These are phyloP conservation scores for Apocrypta bakeri DNA, from an alignment of 1,140 invertebrate genomes.

Conservation along the genomic window DNA sequence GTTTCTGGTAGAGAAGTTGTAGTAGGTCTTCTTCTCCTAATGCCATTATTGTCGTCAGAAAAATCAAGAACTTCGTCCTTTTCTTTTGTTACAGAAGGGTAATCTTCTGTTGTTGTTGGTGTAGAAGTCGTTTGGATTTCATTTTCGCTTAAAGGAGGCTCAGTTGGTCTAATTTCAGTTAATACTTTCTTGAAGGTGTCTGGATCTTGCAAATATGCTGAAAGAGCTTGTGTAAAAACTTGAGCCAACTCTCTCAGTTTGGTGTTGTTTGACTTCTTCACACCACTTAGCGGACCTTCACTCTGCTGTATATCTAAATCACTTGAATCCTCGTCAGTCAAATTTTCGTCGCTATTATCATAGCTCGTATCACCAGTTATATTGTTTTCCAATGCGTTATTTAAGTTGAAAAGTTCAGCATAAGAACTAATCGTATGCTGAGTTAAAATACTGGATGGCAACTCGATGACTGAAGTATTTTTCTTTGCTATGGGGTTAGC, in stretches of 20 bases:
- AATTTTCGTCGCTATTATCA: conserved; percentile 68
- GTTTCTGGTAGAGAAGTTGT: conserved; percentile 50
- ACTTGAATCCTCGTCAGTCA: conserved; percentile 74
- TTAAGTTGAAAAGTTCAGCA: conserved; percentile 70
- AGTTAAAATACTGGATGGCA: conserved; percentile 66
- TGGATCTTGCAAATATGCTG: conserved; percentile 87
- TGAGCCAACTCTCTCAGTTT: conserved; percentile 85
- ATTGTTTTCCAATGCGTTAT: conserved; percentile 67
- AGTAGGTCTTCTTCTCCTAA: conserved; percentile 70
- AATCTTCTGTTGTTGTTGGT: conserved; percentile 67
- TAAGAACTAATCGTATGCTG: conserved; percentile 69
- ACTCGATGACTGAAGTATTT: conserved; percentile 57
- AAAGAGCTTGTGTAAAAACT: conserved; percentile 87
- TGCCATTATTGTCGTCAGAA: conserved; percentile 77
- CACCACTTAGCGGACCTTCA: conserved; percentile 76
- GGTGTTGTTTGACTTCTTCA: conserved; percentile 72
- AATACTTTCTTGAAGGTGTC: conserved; percentile 84
- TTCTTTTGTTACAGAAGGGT: conserved; percentile 76
- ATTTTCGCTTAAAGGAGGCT: conserved; percentile 75
- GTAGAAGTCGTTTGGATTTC: conserved; percentile 59
- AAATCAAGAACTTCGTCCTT: conserved; percentile 86
- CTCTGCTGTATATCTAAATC: conserved; percentile 79
- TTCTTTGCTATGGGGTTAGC: conserved; percentile 40
- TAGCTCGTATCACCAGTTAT: conserved; percentile 66
- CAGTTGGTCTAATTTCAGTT: conserved; percentile 84